Evolutionary conservation across 2,113 vertebrate species (phyloP).

Genomic region (Cephalopholis sonnerati): DNA sequence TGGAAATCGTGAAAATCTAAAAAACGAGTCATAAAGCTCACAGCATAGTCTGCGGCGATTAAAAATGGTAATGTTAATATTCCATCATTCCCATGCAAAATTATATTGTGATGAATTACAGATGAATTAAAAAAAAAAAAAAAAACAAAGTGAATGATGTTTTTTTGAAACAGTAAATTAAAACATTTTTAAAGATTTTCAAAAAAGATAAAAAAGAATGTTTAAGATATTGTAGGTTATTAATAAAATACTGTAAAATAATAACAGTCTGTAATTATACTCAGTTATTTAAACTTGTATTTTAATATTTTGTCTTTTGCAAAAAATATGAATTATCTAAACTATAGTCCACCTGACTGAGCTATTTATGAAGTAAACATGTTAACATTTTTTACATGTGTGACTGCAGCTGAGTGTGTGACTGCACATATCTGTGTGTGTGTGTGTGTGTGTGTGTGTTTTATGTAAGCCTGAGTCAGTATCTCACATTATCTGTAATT

Average conservation of each 20-base stretch:
- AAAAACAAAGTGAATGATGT: neutral
- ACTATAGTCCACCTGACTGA: neutral
- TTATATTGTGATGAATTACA: slow-evolving; percentile 20
- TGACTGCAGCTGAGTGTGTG: slow-evolving; percentile 2
- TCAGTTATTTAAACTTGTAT: neutral
- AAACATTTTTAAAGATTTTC: neutral
- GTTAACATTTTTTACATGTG: neutral
- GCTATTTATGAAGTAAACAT: slow-evolving; percentile 10
- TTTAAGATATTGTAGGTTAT: neutral
- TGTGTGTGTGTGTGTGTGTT: slow-evolving; percentile 5
- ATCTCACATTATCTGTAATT: slow-evolving; percentile 27
- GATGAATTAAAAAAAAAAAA: neutral
- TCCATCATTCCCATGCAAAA: slow-evolving; percentile 8
- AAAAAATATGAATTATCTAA: neutral
- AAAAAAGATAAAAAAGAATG: neutral
- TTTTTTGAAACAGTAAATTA: neutral
- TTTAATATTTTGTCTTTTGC: neutral
- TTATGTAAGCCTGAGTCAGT: neutral
- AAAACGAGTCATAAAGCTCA: slow-evolving; percentile 45
- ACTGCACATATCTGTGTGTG: neutral
- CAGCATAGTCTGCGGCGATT: slow-evolving; percentile 18
- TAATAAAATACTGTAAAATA: neutral
- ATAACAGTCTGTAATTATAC: neutral
- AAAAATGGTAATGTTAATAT: neutral
- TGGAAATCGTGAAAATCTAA: slow-evolving; percentile 29